Base-by-base conservation (phyloP, 1,140 invertebrate species). In the Drosophila persimilis region DNA sequence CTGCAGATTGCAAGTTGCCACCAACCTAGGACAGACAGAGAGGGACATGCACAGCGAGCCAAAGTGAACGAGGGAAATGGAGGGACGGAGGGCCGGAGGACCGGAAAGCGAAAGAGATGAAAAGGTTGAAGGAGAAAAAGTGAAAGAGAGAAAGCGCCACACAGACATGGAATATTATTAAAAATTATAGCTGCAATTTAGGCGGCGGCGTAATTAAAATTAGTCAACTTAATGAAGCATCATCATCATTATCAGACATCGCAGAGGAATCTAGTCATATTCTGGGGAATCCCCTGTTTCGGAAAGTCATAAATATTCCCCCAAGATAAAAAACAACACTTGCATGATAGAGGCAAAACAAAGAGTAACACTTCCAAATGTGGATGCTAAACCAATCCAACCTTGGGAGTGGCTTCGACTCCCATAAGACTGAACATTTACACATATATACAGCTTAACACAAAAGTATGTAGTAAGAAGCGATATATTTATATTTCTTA, bases 161-260 rank as follows among this genome's bases (percentile, higher is more conserved):
- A 41, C 47, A 63, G 53, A 73, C 76, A 73, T 54, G 77, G 69
- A 77, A 74, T 86, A 80, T 86, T 85, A 86, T 86, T 86, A 85
- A 86, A 84, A 86, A 86, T 77, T 77, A 86, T 85, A 86, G 81
- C 81, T 81, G 81, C 77, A 85, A 85, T 85, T 85, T 80, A 71
- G 81, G 73, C 81, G 70, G 56, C 72, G 74, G 77, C 69, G 81
- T 85, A 86, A 85, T 86, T 85, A 86, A 86, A 86, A 85, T 85
- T 85, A 85, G 81, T 85, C 81, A 86, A 86, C 67, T 77, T 85
- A 85, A 85, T 86, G 81, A 86, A 80, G 81, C 81, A 86, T 85
- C 81, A 80, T 85, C 80, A 85, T 64, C 75, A 77, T 64, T 69
- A 80, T 63, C 51, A 73, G 54, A 52, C 64, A 26, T 26, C 24